Percentiles rank a stretch among this genome's conserved stretches.
These are phyloP conservation scores for Okamejei kenojei DNA, from an alignment of 2,797 vertebrate genomes.

Conservation along the genomic window DNA sequence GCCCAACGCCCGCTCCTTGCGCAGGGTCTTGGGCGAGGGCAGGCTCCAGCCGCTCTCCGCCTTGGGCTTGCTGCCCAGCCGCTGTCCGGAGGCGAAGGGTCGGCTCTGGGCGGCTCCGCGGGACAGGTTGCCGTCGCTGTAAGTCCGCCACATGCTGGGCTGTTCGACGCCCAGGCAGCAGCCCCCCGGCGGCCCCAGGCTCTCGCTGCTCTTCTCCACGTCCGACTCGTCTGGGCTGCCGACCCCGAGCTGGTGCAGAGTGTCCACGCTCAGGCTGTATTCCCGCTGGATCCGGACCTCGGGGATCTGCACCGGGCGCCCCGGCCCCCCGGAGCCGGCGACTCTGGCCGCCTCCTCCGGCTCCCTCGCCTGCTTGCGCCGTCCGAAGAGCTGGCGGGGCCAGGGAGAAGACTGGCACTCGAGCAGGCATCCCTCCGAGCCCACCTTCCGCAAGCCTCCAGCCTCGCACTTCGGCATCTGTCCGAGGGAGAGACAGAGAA, in stretches of 20 bases:
- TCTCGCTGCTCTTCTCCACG: neutral
- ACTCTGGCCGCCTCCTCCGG: too few relatives aligned
- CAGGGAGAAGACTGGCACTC: too few relatives aligned
- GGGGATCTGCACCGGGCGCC: neutral
- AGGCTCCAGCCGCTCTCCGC: conserved; percentile 38
- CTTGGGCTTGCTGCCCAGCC: conserved; percentile 45
- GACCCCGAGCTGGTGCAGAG: conserved; percentile 45
- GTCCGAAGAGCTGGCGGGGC: conserved; percentile 39
- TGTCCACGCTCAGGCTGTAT: conserved; percentile 56
- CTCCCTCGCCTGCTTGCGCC: conserved; percentile 37
- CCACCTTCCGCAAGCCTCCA: too few relatives aligned
- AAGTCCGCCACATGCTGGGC: conserved; percentile 62
- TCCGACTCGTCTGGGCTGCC: neutral
- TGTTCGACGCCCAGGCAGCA: conserved; percentile 46
- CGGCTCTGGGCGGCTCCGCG: conserved; percentile 42
- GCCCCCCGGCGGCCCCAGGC: conserved; percentile 41
- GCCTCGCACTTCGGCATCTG: too few relatives aligned
- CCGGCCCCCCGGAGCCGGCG: neutral
- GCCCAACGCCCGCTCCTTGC: conserved; percentile 47
- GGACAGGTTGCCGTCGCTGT: conserved; percentile 68
- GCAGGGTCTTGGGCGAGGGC: conserved; percentile 44
- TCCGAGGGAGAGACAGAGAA: too few relatives aligned
- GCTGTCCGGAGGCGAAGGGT: conserved; percentile 34
- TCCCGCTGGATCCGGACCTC: conserved; percentile 47
- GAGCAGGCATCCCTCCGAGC: too few relatives aligned